Percentiles rank a stretch among this genome's conserved stretches.
Evolutionary conservation across 2,797 vertebrate genomes (phyloP).

Genomic region (Sternotherus odoratus): DNA sequence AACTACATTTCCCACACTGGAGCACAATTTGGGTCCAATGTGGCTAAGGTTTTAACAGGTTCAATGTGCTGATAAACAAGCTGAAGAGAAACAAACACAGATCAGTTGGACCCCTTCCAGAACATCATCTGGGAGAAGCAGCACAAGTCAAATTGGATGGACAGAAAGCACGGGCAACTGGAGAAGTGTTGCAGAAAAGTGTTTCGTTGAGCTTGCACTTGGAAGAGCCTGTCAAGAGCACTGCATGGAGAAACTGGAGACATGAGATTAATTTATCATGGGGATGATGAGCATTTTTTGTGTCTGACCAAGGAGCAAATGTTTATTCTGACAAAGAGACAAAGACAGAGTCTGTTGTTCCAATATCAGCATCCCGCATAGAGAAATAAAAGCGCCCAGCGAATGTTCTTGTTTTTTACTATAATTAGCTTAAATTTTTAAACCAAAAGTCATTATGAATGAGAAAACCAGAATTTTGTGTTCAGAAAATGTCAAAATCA

Average conservation of each 20-base stretch:
- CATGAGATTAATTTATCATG: fast-evolving
- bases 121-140: neutral
- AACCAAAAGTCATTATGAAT: neutral
- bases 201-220: neutral
- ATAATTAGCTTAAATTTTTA: neutral
- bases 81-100: fast-evolving
- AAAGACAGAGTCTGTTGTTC: neutral
- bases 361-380: neutral
- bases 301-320: neutral
- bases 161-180: neutral
- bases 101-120: neutral
- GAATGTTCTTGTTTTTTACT: neutral
- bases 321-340: neutral
- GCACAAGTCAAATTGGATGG: slow-evolving; percentile 4
- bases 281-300: neutral
- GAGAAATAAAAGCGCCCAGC: neutral
- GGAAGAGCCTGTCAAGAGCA: neutral
- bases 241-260: neutral
- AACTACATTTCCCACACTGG: neutral
- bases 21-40: fast-evolving
- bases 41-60: neutral
- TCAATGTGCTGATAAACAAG: neutral
- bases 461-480: neutral
- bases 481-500: slow-evolving; percentile 2
- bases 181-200: neutral